Evolutionary conservation across 2,797 vertebrate species (phyloP), one percentile per base, ranked within the genome.

Genomic region (Zenarchopterus dispar): DNA sequence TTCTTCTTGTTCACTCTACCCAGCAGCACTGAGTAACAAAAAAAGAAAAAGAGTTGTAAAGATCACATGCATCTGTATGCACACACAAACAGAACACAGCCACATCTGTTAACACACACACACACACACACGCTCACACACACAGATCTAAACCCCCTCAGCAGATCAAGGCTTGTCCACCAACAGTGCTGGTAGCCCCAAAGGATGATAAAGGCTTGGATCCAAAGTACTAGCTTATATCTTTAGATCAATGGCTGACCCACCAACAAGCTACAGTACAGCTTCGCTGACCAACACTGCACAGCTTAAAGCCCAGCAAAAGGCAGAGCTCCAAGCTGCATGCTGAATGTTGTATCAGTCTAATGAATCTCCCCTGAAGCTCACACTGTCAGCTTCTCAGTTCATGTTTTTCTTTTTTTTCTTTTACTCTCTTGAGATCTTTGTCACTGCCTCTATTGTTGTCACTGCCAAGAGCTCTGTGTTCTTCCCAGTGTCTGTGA

Each of bases 221-320:
- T 85, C 80, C 84, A 91, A 89, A 89, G 84, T 75, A 82, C 74
- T 87, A 81, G 86, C 82, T 90, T 88, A 88, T 84, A 87, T 88
- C 70, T 80, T 73, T 64, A 90, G 90, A 92, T 92, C 91, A 91
- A 85, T 88, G 82, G 84, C 89, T 82, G 84, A 89, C 87, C 85
- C 84, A 81, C 81, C 84, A 83, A 72, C 71, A 69, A 78, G 77
- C 70, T 53, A 23, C 64, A 72, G 66, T 53, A 23, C 64, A 72
- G 67, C 69, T 67, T 70, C 67, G 68, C 79, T 77, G 75, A 85
- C 85, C 83, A 75, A 60, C 66, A 75, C 80, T 59, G 43, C 80
- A 69, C 65, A 57, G 70, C 79, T 84, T 67, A 70, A 73, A 87
- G 78, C 72, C 42, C 44, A 64, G 80, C 78, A 73, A 81, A 81